A percentile compares a stretch with the other conserved stretches of the same genome.
These are phyloP conservation scores for Cynopterus brachyotis DNA, from an alignment of 2,113 vertebrate species.

Conservation along the genomic window DNA sequence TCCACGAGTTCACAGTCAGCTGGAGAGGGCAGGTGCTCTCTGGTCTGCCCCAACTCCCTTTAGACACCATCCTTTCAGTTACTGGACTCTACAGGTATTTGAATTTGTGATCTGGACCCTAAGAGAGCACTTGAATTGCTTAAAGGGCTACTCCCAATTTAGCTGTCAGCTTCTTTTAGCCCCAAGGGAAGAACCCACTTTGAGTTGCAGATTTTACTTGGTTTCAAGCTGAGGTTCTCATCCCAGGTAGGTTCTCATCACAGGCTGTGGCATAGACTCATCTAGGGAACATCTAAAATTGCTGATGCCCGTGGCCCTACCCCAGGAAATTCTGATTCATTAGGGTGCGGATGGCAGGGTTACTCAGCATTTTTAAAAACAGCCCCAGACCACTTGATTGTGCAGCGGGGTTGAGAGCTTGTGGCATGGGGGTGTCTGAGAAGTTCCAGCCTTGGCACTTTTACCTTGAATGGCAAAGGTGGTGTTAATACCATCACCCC, in stretches of 20 bases:
- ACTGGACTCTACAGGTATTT: background rate
- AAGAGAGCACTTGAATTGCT: background rate
- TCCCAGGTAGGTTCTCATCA: background rate
- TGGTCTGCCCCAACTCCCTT: no score
- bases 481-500: background rate
- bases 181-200: background rate
- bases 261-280: background rate
- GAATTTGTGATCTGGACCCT: background rate
- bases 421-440: background rate
- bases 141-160: background rate
- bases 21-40: background rate
- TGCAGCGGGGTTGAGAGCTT: background rate
- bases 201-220: background rate
- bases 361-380: background rate
- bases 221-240: background rate
- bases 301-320: background rate
- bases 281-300: background rate
- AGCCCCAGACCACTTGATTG: background rate
- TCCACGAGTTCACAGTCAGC: background rate
- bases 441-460: background rate
- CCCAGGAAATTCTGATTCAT: background rate
- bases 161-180: background rate
- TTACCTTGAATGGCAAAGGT: background rate
- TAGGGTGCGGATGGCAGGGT: background rate
- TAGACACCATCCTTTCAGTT: background rate